Percentiles rank a stretch among this genome's conserved stretches.
phyloP scores from a whole-genome alignment of 2,888 invertebrate species.

The Drepana falcataria region DNA sequence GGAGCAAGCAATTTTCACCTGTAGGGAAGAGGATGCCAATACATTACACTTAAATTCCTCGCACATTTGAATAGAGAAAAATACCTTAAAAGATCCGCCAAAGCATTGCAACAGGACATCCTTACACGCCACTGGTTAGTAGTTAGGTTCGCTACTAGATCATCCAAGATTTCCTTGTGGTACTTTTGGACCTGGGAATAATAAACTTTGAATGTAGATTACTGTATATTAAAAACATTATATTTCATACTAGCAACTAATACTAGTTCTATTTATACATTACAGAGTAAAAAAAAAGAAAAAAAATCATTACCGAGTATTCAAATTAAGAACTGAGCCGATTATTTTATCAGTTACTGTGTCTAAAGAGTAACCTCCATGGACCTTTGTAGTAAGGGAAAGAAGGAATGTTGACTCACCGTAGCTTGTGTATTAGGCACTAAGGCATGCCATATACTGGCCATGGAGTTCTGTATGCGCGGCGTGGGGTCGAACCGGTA shows the following conservation, averaged over 20 bases:
- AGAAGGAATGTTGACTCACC: constrained; percentile 53
- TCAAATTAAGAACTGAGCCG: too few relatives aligned
- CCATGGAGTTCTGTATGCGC: constrained; percentile 95
- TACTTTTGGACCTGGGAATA: constrained; percentile 85
- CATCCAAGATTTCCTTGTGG: constrained; percentile 88
- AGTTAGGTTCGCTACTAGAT: constrained; percentile 89
- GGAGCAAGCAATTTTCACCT: too few relatives aligned
- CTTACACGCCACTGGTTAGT: constrained; percentile 92
- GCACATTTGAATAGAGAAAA: too few relatives aligned
- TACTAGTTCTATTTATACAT: too few relatives aligned
- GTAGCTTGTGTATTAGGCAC: constrained; percentile 91
- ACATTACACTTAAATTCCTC: too few relatives aligned
- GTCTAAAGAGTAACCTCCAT: not conserved
- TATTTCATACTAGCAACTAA: too few relatives aligned
- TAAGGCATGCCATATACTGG: constrained; percentile 94
- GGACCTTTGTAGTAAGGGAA: not conserved
- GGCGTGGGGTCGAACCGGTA: constrained; percentile 96
- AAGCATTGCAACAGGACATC: constrained; percentile 93
- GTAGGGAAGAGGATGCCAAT: too few relatives aligned
- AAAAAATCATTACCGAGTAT: too few relatives aligned
- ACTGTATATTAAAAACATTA: too few relatives aligned
- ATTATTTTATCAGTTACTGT: too few relatives aligned
- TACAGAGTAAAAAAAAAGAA: too few relatives aligned
- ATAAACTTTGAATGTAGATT: not conserved
- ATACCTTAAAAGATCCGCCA: constrained; percentile 89